A percentile compares a stretch with the other conserved stretches of the same genome.
Evolutionary conservation across 2,888 invertebrate species (phyloP).

Genomic region (Endotricha flammealis): DNA sequence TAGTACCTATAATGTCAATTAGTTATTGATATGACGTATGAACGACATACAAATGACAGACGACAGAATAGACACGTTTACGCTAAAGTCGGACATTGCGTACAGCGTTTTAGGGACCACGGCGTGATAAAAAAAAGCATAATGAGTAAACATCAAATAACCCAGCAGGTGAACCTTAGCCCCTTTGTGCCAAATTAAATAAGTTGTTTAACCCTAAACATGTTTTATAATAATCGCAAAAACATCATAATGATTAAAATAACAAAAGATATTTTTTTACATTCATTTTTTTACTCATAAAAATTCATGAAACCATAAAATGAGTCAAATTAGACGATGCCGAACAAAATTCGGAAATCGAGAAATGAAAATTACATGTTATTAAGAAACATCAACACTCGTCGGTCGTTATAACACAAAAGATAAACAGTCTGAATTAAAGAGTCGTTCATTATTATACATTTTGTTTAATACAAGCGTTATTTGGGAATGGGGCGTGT

Average conservation of each 20-base stretch:
- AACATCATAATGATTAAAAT: constrained; percentile 22
- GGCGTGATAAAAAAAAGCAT: no score
- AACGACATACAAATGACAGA: no score
- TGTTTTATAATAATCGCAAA: no score
- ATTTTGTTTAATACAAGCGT: constrained; percentile 65
- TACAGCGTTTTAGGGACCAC: no score
- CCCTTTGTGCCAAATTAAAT: no score
- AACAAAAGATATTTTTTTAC: constrained; percentile 45
- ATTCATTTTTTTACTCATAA: constrained; percentile 42
- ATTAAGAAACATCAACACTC: constrained; percentile 73
- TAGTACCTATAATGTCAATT: no score
- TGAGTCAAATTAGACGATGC: constrained; percentile 58
- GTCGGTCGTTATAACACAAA: constrained; percentile 69
- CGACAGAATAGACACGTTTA: no score
- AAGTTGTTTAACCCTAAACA: no score
- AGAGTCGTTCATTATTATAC: constrained; percentile 67
- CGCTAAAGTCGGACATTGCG: no score
- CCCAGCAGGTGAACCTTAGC: no score
- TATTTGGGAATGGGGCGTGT: constrained; percentile 55
- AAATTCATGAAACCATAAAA: constrained; percentile 59
- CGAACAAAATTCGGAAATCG: constrained; percentile 68
- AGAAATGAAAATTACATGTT: constrained; percentile 70
- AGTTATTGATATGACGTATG: no score
- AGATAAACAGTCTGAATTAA: constrained; percentile 74
- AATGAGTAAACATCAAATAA: no score